These are phyloP conservation scores for Pelecanus crispus DNA, from an alignment of 2,113 vertebrate genomes.

Conservation along the genomic window DNA sequence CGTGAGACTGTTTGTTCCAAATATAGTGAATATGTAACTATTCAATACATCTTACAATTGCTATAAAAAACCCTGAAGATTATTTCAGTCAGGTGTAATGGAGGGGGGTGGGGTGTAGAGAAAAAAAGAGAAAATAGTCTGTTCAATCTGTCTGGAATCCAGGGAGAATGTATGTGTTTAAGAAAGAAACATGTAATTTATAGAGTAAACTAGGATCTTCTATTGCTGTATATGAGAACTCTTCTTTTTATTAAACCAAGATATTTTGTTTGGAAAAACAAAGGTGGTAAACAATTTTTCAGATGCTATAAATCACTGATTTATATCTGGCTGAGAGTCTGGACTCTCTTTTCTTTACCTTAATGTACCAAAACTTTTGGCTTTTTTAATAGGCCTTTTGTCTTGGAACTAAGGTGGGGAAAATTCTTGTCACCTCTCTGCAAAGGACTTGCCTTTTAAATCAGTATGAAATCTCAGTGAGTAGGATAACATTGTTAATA, in stretches of 20 bases:
- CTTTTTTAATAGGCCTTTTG: background rate
- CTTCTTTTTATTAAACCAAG: background rate
- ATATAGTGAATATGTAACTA: background rate
- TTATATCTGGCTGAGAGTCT: background rate
- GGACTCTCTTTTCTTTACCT: background rate
- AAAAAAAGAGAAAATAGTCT: background rate
- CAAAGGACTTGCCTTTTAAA: background rate
- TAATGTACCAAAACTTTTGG: background rate
- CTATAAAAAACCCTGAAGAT: background rate
- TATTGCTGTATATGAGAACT: background rate
- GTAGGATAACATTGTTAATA: background rate
- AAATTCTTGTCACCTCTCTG: background rate
- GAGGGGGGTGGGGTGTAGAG: rapidly evolving
- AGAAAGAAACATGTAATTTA: background rate
- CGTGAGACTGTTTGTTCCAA: background rate
- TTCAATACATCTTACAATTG: background rate
- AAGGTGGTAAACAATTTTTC: background rate
- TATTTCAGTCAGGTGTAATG: background rate
- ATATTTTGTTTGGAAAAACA: background rate
- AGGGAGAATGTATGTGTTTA: background rate
- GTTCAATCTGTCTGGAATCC: background rate
- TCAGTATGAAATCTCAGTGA: background rate
- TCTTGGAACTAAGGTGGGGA: background rate
- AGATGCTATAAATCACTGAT: background rate
- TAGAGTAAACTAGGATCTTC: background rate